Conservation (phyloP, 1,140 invertebrate genomes). For the Trissolcus basalis region DNA sequence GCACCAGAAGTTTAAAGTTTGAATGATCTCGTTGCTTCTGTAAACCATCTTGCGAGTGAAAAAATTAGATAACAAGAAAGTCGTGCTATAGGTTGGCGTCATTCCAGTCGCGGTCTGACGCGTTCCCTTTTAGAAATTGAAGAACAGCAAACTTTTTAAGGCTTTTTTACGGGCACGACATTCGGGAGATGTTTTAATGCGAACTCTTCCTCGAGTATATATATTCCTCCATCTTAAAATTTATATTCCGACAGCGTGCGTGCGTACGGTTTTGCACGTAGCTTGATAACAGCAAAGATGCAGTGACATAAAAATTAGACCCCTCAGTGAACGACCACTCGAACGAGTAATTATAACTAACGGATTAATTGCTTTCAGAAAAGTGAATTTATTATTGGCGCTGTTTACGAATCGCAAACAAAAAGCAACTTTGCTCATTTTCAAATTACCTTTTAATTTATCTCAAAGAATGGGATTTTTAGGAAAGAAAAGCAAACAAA, state of each 20-base stretch:
- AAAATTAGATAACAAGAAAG: conserved; percentile 37
- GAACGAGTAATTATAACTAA: conserved; percentile 13
- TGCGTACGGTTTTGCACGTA: conserved; percentile 45
- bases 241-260: conserved; percentile 40
- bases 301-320: conserved; percentile 28
- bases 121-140: conserved; percentile 45
- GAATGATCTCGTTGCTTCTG: neutral
- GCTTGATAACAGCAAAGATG: conserved; percentile 36
- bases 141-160: conserved; percentile 49
- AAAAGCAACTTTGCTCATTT: too few relatives aligned
- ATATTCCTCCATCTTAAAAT: conserved; percentile 50
- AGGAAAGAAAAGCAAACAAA: too few relatives aligned
- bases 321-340: conserved; percentile 22
- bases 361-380: too few relatives aligned
- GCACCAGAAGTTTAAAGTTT: too few relatives aligned
- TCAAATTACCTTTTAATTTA: too few relatives aligned
- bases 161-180: conserved; percentile 38
- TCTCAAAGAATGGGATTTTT: too few relatives aligned
- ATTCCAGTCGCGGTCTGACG: conserved; percentile 29
- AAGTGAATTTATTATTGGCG: too few relatives aligned
- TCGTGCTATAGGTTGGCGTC: conserved; percentile 33
- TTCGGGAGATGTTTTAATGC: conserved; percentile 28
- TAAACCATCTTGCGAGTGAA: neutral
- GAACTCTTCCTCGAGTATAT: conserved; percentile 35
- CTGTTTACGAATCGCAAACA: too few relatives aligned